Evolutionary conservation across 2,113 vertebrate species (phyloP).

Genomic region (Ondatra zibethicus): DNA sequence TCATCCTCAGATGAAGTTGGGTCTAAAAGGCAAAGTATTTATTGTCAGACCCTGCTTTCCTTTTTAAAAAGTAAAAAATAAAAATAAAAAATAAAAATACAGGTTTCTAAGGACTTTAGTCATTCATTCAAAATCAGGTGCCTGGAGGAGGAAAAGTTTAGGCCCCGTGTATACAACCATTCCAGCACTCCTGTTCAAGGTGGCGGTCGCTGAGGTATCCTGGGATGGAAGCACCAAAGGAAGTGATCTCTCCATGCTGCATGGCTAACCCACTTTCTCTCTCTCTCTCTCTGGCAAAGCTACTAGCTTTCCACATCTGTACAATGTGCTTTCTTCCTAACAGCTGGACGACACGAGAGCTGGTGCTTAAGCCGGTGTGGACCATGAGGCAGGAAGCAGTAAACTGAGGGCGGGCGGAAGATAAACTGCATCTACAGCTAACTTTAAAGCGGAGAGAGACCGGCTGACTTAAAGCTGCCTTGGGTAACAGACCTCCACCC

Average conservation of each 20-base stretch:
- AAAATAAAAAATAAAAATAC: not conserved
- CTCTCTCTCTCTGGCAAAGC: not conserved
- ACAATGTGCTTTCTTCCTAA: not conserved
- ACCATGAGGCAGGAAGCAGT: not conserved
- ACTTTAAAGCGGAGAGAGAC: not conserved
- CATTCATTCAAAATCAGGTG: not conserved
- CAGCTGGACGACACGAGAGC: not conserved
- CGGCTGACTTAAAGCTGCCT: not conserved
- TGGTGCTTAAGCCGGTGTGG: not conserved
- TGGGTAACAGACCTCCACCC: not conserved
- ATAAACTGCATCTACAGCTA: not conserved
- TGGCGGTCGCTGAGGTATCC: not conserved
- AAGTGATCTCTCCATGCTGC: no score
- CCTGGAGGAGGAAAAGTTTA: not conserved
- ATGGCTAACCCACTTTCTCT: not conserved
- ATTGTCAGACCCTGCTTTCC: not conserved
- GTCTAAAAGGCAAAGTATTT: not conserved
- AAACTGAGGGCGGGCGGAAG: not conserved
- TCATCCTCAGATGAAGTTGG: not conserved
- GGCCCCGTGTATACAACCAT: not conserved
- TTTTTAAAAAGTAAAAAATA: not conserved
- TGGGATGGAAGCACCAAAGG: not conserved
- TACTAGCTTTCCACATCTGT: not conserved
- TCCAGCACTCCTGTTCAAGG: not conserved
- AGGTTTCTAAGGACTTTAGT: not conserved